phyloP scores from a whole-genome alignment of 2,797 vertebrate genomes.

The Microctenopoma steveboyesi region DNA sequence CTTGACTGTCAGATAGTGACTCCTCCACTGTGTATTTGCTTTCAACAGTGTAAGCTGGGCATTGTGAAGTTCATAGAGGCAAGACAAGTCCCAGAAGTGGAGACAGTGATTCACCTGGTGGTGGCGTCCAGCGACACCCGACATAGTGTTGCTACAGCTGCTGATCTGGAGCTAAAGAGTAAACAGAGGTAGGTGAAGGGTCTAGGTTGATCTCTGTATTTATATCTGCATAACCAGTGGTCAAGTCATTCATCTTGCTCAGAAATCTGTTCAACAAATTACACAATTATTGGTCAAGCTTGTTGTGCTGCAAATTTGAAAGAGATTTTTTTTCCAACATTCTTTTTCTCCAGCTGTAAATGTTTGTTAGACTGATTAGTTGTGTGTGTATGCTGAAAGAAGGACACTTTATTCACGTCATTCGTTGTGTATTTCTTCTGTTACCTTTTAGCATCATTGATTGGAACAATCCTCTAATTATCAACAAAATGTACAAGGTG shows the following conservation, averaged over 20 bases:
- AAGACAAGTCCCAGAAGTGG: constrained; percentile 94
- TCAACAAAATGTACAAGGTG: constrained; percentile 98
- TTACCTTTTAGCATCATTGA: constrained; percentile 90
- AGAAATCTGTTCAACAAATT: background rate
- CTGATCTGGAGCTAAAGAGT: constrained; percentile 96
- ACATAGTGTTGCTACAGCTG: constrained; percentile 96
- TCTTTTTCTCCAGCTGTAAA: no score
- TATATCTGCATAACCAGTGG: background rate
- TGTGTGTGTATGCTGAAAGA: background rate
- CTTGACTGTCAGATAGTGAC: background rate
- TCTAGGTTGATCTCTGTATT: background rate
- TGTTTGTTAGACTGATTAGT: background rate
- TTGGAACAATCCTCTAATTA: constrained; percentile 96
- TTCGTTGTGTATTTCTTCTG: constrained; percentile 19
- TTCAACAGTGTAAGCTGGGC: constrained; percentile 93
- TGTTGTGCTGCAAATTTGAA: background rate
- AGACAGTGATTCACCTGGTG: constrained; percentile 95
- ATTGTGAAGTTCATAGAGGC: constrained; percentile 98
- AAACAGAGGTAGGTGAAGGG: constrained; percentile 90
- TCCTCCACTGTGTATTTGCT: constrained; percentile 13
- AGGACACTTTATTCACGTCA: background rate
- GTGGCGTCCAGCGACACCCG: constrained; percentile 97
- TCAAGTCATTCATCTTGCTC: background rate
- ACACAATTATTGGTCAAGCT: background rate
- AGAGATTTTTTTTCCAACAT: no score